A percentile compares a stretch with the other conserved stretches of the same genome.
These are phyloP conservation scores for Hydrophis major DNA, from an alignment of 2,797 vertebrate genomes.

Conservation along the genomic window DNA sequence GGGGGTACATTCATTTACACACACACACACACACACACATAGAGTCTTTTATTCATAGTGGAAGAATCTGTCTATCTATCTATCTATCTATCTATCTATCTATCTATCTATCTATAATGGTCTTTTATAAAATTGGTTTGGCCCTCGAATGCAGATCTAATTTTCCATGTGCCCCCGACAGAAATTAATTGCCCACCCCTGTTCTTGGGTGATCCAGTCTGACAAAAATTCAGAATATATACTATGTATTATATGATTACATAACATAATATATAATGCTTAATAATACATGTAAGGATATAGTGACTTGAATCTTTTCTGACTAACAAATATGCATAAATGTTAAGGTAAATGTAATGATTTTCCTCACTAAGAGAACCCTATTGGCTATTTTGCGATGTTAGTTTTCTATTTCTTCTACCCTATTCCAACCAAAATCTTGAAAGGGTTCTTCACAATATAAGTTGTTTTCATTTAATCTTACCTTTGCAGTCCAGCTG, in stretches of 20 bases:
- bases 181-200: too few relatives aligned
- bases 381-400: background rate
- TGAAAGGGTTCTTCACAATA: background rate
- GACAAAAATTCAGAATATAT: background rate
- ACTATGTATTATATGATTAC: background rate
- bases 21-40: too few relatives aligned
- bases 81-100: too few relatives aligned
- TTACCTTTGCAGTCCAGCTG: background rate
- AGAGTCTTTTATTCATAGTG: too few relatives aligned
- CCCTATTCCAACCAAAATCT: background rate
- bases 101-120: too few relatives aligned
- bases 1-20: too few relatives aligned
- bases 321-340: background rate
- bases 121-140: too few relatives aligned
- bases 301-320: background rate
- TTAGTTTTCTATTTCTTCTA: background rate
- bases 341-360: background rate
- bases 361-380: background rate
- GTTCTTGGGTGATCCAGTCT: background rate
- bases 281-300: background rate
- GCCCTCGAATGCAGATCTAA: too few relatives aligned
- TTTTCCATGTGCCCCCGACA: too few relatives aligned
- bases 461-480: background rate
- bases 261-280: background rate
- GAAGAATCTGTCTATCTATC: too few relatives aligned